phyloP scores from a whole-genome alignment of 92 coral and sea anemone species.

The Epizoanthus fatuus region DNA sequence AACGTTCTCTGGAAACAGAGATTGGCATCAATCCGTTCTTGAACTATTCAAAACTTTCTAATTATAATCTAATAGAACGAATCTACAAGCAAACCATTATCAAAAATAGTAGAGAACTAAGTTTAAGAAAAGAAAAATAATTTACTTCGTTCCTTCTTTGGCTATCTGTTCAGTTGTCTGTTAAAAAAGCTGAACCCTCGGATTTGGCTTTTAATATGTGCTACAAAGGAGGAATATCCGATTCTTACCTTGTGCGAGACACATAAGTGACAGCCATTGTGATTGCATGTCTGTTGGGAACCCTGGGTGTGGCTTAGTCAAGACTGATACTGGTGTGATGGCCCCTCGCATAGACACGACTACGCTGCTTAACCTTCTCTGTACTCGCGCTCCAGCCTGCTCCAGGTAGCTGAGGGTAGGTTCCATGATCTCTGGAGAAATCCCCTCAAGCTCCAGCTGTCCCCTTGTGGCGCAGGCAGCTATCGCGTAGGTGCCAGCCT shows the following conservation, averaged over 20 bases:
- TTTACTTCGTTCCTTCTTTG: no score
- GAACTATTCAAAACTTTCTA: no score
- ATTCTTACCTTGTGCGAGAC: slow-evolving; percentile 51
- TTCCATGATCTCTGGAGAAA: slow-evolving; percentile 14
- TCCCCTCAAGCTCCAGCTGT: slow-evolving; percentile 34
- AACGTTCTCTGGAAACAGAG: no score
- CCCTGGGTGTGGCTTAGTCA: slow-evolving; percentile 67
- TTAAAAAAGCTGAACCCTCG: no score
- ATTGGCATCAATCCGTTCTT: no score
- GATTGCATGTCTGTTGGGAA: slow-evolving; percentile 80
- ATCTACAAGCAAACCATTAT: no score
- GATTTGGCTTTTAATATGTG: no score
- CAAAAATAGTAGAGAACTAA: no score
- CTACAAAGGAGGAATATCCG: not conserved
- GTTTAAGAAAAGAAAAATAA: no score
- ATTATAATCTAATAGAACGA: no score
- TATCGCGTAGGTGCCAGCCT: slow-evolving; percentile 74
- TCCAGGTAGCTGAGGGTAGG: slow-evolving; percentile 46
- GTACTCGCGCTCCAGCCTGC: slow-evolving; percentile 58
- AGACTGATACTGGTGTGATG: slow-evolving; percentile 42
- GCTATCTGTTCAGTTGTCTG: no score
- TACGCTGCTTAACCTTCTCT: not conserved
- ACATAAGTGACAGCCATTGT: slow-evolving; percentile 76
- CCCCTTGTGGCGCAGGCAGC: slow-evolving; percentile 71
- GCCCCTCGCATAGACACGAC: slow-evolving; percentile 3